Base-by-base conservation (phyloP, 2,797 vertebrate genomes). In the Schizopygopsis malacanthus region DNA sequence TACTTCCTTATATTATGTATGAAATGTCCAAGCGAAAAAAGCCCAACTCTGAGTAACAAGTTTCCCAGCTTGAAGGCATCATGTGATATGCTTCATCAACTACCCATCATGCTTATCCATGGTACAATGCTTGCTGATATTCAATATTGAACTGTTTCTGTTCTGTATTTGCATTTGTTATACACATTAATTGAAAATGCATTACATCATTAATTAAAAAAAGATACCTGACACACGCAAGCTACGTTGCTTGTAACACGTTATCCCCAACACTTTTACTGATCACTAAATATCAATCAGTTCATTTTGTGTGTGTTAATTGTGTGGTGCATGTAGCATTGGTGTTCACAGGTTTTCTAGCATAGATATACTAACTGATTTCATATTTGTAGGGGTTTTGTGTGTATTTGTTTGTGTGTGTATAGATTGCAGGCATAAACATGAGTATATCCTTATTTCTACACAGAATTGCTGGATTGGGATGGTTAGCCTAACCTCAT, bases 351-450 rank as follows among this genome's bases (percentile, higher is more conserved):
- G 78, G 22, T 76, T 37, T 47, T 43, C 45, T 15, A 82, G 15
- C 12, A 28, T 28, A 76, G 28, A 37, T 76, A 54, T 13, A 73
- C 71, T 28, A 13, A 73, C 16, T 83, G 25, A 41, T 15, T 39
- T 56, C n/a, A 45, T 65, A n/a, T 82, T n/a, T 69, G 4, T 50
- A 72, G 75, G 28, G 45, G 54, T 54, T 81, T 47, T 72, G 52
- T 78, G 3, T 25, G 12, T 73, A n/a, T 71, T n/a, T 52, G 18
- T 50, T 41, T 59, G 25, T 67, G 45, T 71, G 43, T 86, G 37
- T 45, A 15, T 76, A 16, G 73, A 89, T 87, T 91, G 86, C 81
- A 56, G 89, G 83, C 69, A 77, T 82, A 84, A n/a, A 28, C 82
- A 81, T 79, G 41, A 79, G 15, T 63, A 80, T 75, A 37, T 25